Conservation (phyloP, 2,888 invertebrate genomes). For the Athalia circularis region DNA sequence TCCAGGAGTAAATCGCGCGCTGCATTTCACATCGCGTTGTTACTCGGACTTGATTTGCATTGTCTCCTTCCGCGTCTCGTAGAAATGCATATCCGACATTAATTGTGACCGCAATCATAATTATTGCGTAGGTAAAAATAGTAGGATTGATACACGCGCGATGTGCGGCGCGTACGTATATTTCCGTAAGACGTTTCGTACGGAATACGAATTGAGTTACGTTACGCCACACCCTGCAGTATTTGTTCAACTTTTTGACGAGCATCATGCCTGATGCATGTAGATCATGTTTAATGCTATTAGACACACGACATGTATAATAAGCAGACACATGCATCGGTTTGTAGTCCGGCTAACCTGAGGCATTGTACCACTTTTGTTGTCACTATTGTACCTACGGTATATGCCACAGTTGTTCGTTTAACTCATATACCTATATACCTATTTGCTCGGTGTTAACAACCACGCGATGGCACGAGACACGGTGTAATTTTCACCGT, state of each 20-base stretch:
- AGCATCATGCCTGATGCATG: background rate
- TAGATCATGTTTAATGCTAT: background rate
- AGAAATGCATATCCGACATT: too few relatives aligned
- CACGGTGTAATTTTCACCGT: background rate
- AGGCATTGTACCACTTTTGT: slow-evolving; percentile 32
- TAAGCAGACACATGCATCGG: background rate
- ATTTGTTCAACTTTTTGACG: slow-evolving; percentile 41
- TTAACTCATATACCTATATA: too few relatives aligned
- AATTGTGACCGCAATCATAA: too few relatives aligned
- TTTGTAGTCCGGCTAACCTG: slow-evolving; percentile 6
- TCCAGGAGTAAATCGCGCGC: too few relatives aligned
- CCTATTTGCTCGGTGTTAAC: slow-evolving; percentile 2
- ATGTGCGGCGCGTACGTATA: background rate
- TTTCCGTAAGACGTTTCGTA: slow-evolving; percentile 7
- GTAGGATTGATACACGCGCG: background rate
- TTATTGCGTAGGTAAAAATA: too few relatives aligned
- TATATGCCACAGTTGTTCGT: too few relatives aligned
- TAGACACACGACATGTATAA: slow-evolving; percentile 30
- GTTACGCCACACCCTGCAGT: slow-evolving; percentile 31
- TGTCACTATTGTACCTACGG: slow-evolving; percentile 7
- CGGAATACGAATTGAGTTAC: slow-evolving; percentile 26
- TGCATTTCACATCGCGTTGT: too few relatives aligned
- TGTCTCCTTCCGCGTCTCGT: too few relatives aligned
- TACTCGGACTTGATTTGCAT: too few relatives aligned
- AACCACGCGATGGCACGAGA: background rate